Evolutionary conservation across 2,113 vertebrate species (phyloP).

Genomic region (Apodemus sylvaticus): DNA sequence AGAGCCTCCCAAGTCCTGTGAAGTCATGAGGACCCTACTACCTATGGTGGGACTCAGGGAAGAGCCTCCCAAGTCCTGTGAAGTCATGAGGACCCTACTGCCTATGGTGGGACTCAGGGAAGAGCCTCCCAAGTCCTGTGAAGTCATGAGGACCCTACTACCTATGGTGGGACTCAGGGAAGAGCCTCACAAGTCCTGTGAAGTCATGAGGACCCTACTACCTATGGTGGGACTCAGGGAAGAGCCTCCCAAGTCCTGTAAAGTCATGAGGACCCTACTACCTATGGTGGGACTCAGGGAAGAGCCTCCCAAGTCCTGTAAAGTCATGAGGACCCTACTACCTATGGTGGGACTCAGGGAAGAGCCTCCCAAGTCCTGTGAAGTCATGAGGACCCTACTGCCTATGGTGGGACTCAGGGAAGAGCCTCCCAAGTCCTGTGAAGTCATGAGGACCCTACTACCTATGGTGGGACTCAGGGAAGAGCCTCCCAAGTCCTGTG

Average conservation of each 20-base stretch:
- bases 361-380: no score
- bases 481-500: no score
- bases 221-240: not conserved
- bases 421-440: no score
- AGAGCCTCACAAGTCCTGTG: no score
- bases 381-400: not conserved
- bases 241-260: no score
- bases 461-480: not conserved
- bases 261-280: not conserved
- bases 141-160: not conserved
- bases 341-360: not conserved
- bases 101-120: not conserved
- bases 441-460: not conserved
- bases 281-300: not conserved
- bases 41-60: not conserved
- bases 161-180: not conserved
- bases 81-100: not conserved
- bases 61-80: no score
- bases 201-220: not conserved
- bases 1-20: no score
- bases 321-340: not conserved
- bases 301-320: no score
- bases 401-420: not conserved
- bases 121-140: no score
- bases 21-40: not conserved